Base-by-base conservation (phyloP, 1,140 invertebrate species). In the Caenorhabditis briggsae region DNA sequence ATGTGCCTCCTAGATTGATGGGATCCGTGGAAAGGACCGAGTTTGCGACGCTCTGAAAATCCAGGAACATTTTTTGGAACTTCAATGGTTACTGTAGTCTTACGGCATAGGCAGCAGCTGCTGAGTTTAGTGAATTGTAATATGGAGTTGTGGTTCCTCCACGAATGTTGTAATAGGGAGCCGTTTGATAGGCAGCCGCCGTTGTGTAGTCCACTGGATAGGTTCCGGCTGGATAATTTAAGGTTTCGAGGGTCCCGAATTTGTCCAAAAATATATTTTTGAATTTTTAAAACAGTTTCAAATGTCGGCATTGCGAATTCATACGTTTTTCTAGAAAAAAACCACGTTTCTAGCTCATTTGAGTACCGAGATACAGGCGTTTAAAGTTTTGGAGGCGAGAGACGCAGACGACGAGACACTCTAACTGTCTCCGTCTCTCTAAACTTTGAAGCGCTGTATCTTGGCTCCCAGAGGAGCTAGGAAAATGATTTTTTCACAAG, bases 141-240 rank as follows among this genome's bases (percentile, higher is more conserved):
- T 78, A 78, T 2, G 70, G 70, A 23, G 70, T n/a, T 23, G 70
- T 23, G 46, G 70, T 50, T 46, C 70, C 70, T 5, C 70, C 70
- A 11, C 70, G 70, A 14, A 78, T 33, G 23, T 43, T 23, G 33
- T 78, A 78, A 46, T 78, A 78, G 7, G 70, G 70, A 33, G 33
- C 33, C 9, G 43, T 14, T 53, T 78, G 70, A 12, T 78, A 78
- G 43, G 70, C 70, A 8, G 70, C 70, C n/a, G 70, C 70, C 46
- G 70, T 46, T 41, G 70, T 78, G 70, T 78, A 78, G 50, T 78
- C 70, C 20, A 78, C 70, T 18, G 70, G 70, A 23, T 78, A 78
- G 46, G 33, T 53, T 78, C 70, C 70, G 12, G 64, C 64, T 70
- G 61, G 25, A 64, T 12, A 64, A 64, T 33, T n/a, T n/a, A 20